phyloP scores from a whole-genome alignment of 2,888 invertebrate genomes.

The Melanargia galathea region DNA sequence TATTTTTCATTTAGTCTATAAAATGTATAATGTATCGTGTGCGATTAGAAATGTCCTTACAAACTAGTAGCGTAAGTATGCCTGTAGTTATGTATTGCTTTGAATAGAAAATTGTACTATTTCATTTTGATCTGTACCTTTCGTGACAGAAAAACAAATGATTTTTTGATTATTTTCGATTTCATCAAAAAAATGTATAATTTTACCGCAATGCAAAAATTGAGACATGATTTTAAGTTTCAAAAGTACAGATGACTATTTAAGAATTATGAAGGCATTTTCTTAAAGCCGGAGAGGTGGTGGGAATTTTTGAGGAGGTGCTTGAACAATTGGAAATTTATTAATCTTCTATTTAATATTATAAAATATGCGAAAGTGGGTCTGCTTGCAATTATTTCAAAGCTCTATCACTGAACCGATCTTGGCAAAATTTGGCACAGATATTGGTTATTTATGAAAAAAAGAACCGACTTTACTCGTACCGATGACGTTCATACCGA shows the following conservation, averaged over 20 bases:
- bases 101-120: slow-evolving; percentile 7
- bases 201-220: neutral
- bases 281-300: neutral
- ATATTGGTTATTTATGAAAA: no score
- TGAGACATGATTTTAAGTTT: slow-evolving; percentile 1
- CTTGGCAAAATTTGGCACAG: no score
- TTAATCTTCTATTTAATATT: no score
- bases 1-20: slow-evolving; percentile 11
- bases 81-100: slow-evolving; percentile 29
- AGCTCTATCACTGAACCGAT: neutral
- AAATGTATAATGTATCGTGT: slow-evolving; percentile 20
- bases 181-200: neutral
- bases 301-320: neutral
- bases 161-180: neutral
- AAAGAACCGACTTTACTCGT: no score
- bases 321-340: neutral
- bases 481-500: no score
- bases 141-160: neutral
- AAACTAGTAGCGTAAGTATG: slow-evolving; percentile 28
- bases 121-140: slow-evolving; percentile 23
- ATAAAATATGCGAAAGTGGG: no score
- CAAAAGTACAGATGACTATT: slow-evolving; percentile 25
- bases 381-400: neutral
- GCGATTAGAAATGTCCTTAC: slow-evolving; percentile 24
- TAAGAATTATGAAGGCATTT: slow-evolving; percentile 20